Base-by-base conservation (phyloP, 37 sponge, comb jelly and placozoan species). In the Halisarca cf. caerulea region DNA sequence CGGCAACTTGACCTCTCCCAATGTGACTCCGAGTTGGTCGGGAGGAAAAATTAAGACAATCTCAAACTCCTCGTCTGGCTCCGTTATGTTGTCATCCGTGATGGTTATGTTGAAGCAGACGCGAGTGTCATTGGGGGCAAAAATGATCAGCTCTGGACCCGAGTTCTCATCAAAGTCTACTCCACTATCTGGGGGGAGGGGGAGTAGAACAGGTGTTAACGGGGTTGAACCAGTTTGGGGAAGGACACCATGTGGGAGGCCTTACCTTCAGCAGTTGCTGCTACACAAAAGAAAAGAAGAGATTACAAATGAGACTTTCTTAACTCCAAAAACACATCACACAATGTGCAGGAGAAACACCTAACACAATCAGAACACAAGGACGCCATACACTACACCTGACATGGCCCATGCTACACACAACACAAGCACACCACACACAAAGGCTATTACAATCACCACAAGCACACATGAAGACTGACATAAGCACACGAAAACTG, bases 31-130 rank as follows among this genome's bases (percentile, higher is more conserved):
- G 15, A 18, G 18, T 36, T 43, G 32, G 38, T 40, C 36, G 7
- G 58, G 0, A 30, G n/a, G 58, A 30, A 62, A 5, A 62, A 62
- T 7, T 30, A 62, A 7, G 6, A 35, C 73, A 47, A 40, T 71
- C 14, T 58, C 27, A 30, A 87, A 87, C n/a, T 14, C 23, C 58
- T 81, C 84, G 39, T 51, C 34, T 54, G 9, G 18, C 40, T 88
- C 89, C 9, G 28, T 34, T 8, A 83, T 15, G 20, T 34, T 53
- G 58, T 88, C 89, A 54, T 86, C 58, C 2, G 66, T 70, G 58
- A 86, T 86, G 3, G 41, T 24, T 42, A 34, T 41, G 44, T 74
- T 62, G 64, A 62, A n/a, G 30, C 64, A 62, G 9, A 20, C 15
- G 6, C 4, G 6, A 11, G 51, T 47, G 6, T 47, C 51, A 6